Percentiles rank a stretch among this genome's conserved stretches.
These are phyloP conservation scores for Heteractis magnifica DNA, from an alignment of 92 coral and sea anemone species.

Conservation along the genomic window DNA sequence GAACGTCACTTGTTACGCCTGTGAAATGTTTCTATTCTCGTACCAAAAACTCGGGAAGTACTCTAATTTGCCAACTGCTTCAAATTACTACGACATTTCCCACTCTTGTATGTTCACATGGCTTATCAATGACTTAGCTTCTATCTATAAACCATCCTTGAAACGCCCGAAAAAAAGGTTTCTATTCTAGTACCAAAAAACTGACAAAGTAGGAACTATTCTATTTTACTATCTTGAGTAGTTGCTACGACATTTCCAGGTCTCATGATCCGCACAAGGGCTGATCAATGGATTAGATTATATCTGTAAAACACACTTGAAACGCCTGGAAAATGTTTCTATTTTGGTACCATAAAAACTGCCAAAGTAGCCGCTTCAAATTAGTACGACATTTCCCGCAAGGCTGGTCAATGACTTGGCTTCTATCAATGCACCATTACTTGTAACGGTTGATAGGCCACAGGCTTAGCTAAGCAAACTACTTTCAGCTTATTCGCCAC, in stretches of 20 bases:
- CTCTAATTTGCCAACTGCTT: neutral
- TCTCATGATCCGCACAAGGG: neutral
- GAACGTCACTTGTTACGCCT: neutral
- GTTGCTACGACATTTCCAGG: neutral
- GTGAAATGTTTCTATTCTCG: neutral
- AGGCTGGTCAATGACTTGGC: neutral
- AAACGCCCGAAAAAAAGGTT: neutral
- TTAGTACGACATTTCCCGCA: neutral
- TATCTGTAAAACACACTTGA: neutral
- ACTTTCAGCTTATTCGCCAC: neutral
- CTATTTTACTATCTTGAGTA: neutral
- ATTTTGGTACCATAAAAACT: neutral
- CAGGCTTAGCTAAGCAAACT: no score
- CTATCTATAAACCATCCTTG: neutral
- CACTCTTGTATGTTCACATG: neutral
- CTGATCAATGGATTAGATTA: neutral
- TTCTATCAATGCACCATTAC: neutral
- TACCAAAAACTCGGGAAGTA: neutral
- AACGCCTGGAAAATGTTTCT: neutral
- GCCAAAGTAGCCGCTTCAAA: neutral
- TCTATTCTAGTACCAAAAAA: neutral
- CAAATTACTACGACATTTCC: neutral
- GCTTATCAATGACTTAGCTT: neutral
- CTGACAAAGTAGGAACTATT: neutral
- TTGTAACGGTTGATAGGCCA: neutral